Percentiles rank a stretch among this genome's conserved stretches.
Evolutionary conservation across 2,888 invertebrate genomes (phyloP).

Genomic region (Endomychus coccineus): DNA sequence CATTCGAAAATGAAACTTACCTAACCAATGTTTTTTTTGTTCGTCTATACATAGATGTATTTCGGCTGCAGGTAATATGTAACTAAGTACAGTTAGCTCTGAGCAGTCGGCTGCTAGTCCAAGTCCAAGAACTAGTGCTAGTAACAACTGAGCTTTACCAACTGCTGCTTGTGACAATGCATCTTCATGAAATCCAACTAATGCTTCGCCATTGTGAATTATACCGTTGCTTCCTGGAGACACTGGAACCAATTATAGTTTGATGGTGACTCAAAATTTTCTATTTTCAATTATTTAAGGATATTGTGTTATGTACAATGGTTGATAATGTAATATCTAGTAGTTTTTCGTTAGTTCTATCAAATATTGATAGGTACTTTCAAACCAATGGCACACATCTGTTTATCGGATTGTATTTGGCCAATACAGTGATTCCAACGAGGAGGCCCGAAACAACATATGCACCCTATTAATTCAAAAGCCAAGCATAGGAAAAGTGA

Average conservation of each 20-base stretch:
- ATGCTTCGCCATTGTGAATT: constrained; percentile 36
- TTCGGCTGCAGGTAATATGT: constrained; percentile 67
- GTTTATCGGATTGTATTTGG: no score
- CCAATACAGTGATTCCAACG: no score
- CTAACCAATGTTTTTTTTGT: constrained; percentile 66
- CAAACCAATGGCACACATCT: no score
- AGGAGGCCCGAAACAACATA: no score
- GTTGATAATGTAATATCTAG: no score
- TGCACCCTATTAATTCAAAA: no score
- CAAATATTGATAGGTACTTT: no score
- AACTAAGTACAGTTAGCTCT: constrained; percentile 62
- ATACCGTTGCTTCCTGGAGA: constrained; percentile 25
- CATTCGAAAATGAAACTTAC: constrained; percentile 46
- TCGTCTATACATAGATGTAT: constrained; percentile 69
- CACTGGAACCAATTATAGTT: constrained; percentile 13
- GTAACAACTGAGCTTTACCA: constrained; percentile 59
- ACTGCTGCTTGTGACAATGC: constrained; percentile 69
- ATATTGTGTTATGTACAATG: no score
- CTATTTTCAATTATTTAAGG: no score
- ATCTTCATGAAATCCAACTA: constrained; percentile 72
- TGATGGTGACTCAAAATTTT: no score
- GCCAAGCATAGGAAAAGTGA: no score
- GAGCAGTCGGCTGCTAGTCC: constrained; percentile 62
- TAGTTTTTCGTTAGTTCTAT: no score
- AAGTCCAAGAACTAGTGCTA: constrained; percentile 58